Evolutionary conservation across 2,888 invertebrate species (phyloP).

Genomic region (Cheilosia urbana): DNA sequence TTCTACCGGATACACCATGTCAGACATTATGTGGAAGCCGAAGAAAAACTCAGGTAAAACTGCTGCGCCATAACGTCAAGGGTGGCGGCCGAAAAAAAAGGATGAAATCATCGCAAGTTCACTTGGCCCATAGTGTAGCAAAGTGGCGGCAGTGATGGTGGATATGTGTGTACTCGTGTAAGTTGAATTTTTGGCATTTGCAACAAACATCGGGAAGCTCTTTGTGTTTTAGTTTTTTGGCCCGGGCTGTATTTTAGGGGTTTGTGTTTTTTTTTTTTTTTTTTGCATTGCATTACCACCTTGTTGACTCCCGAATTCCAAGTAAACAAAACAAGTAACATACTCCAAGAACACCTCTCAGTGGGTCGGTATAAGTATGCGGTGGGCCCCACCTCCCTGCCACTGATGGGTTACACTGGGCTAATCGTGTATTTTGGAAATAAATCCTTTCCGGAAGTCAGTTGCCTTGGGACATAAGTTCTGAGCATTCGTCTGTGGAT

Average conservation of each 20-base stretch:
- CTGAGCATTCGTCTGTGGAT: conserved; percentile 68
- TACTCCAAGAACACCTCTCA: background rate
- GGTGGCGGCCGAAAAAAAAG: conserved; percentile 39
- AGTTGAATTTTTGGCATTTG: conserved; percentile 74
- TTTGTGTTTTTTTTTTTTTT: background rate
- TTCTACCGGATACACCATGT: conserved; percentile 71
- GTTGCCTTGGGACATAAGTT: conserved; percentile 74
- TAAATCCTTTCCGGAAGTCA: conserved; percentile 75
- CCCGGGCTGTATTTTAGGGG: conserved; percentile 45
- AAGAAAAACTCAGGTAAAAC: conserved; percentile 68
- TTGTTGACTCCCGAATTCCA: conserved; percentile 39
- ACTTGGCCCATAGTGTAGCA: conserved; percentile 20
- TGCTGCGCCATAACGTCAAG: conserved; percentile 33
- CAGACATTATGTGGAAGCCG: conserved; percentile 70
- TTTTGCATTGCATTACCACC: conserved; percentile 52
- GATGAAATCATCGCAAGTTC: conserved; percentile 59
- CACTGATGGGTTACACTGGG: conserved; percentile 26
- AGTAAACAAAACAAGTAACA: conserved; percentile 18
- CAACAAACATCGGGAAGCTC: conserved; percentile 44
- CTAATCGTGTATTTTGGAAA: conserved; percentile 75
- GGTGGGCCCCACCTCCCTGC: background rate
- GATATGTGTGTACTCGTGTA: conserved; percentile 11
- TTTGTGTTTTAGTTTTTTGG: conserved; percentile 55
- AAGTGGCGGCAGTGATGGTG: background rate
- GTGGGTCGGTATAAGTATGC: conserved; percentile 1